Evolutionary conservation across 2,797 vertebrate species (phyloP).

Genomic region (Sebastes oblongus): DNA sequence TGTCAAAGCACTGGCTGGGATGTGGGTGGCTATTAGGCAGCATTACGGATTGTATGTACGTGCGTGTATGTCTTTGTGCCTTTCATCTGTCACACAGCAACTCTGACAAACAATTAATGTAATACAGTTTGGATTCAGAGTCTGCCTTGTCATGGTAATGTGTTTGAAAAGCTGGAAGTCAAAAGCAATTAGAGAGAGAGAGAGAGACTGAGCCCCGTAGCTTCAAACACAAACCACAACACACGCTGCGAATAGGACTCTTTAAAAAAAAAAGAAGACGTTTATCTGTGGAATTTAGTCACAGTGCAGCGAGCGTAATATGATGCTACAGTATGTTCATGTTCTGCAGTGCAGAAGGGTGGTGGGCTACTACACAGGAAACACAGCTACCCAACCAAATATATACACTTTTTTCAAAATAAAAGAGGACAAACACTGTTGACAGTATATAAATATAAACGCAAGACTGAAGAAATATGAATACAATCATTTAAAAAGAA

Average conservation of each 20-base stretch:
- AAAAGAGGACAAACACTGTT: not conserved
- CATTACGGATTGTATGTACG: slow-evolving; percentile 25
- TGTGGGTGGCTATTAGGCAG: slow-evolving; percentile 39
- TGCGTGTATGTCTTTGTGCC: slow-evolving; percentile 22
- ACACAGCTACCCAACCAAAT: not conserved
- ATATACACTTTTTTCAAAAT: not conserved
- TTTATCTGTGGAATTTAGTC: slow-evolving; percentile 43
- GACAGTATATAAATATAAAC: slow-evolving; percentile 13
- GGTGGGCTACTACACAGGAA: not conserved
- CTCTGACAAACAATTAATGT: slow-evolving; percentile 62
- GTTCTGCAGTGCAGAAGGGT: slow-evolving; percentile 3
- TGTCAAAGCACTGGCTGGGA: slow-evolving; percentile 28
- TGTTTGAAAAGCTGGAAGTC: slow-evolving; percentile 62
- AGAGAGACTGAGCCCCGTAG: slow-evolving; percentile 44
- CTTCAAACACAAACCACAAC: slow-evolving; percentile 53
- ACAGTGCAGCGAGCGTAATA: slow-evolving; percentile 26
- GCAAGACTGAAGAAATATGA: not conserved
- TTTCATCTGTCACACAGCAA: slow-evolving; percentile 53
- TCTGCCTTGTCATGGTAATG: slow-evolving; percentile 60
- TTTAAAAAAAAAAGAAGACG: not conserved
- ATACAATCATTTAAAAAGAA: slow-evolving; percentile 17
- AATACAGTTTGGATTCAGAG: slow-evolving; percentile 51
- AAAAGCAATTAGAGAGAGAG: slow-evolving; percentile 65
- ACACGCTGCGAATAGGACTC: slow-evolving; percentile 22
- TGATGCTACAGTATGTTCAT: slow-evolving; percentile 22